Percentiles rank a stretch among this genome's conserved stretches.
These are phyloP conservation scores for Philhelius pedissequus DNA, from an alignment of 2,888 invertebrate genomes.

Conservation along the genomic window DNA sequence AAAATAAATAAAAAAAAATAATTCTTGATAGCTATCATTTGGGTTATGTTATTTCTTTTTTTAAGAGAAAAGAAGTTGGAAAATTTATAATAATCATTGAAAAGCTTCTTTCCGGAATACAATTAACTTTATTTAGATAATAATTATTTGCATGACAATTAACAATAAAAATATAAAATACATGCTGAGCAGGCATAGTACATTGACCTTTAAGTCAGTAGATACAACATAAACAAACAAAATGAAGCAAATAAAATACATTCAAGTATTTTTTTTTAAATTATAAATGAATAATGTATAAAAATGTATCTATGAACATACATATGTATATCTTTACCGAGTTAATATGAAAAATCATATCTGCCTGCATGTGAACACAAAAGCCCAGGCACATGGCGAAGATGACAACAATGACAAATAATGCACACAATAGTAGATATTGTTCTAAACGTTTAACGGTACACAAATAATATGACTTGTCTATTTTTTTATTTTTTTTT, in stretches of 20 bases:
- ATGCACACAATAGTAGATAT: slow-evolving; percentile 14
- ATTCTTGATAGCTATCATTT: no score
- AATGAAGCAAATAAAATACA: neutral
- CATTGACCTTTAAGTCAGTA: neutral
- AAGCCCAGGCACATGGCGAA: slow-evolving; percentile 35
- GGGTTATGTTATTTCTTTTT: no score
- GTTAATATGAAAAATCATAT: slow-evolving; percentile 27
- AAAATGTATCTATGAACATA: neutral
- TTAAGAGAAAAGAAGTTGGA: no score
- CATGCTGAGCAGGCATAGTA: slow-evolving; percentile 50
- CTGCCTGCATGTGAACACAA: slow-evolving; percentile 48
- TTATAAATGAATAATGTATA: neutral
- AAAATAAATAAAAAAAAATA: no score
- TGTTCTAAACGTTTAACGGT: slow-evolving; percentile 26
- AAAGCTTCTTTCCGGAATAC: no score
- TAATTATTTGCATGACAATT: neutral
- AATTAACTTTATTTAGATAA: no score
- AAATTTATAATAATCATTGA: neutral
- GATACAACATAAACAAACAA: neutral
- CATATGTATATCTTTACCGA: slow-evolving; percentile 4
- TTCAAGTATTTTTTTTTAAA: neutral
- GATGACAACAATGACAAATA: slow-evolving; percentile 52
- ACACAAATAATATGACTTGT: slow-evolving; percentile 7
- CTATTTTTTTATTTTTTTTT: neutral
- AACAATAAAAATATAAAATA: slow-evolving; percentile 16